Evolutionary conservation across 2,888 invertebrate species (phyloP).

Genomic region (Zonitis immaculata): DNA sequence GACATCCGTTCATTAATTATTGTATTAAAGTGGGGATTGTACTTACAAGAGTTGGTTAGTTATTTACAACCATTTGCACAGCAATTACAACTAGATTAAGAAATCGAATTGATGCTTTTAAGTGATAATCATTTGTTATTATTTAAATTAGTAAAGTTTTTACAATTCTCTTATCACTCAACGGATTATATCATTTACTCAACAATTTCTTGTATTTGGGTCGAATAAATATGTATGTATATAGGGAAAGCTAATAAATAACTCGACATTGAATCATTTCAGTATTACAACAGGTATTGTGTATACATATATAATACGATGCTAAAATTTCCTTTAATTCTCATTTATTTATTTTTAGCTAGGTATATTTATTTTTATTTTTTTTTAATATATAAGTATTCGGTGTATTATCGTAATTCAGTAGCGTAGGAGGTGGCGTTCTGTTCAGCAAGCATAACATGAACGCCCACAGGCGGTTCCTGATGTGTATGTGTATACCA

Average conservation of each 20-base stretch:
- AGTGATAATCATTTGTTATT: neutral
- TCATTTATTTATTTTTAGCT: no score
- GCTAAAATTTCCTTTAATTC: no score
- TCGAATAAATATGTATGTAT: no score
- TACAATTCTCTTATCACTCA: no score
- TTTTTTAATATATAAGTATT: no score
- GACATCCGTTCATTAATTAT: neutral
- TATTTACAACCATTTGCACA: neutral
- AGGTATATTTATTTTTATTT: no score
- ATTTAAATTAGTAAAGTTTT: no score
- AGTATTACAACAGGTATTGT: neutral
- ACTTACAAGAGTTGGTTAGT: neutral
- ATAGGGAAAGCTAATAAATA: neutral
- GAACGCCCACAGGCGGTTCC: conserved; percentile 28
- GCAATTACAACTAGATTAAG: neutral
- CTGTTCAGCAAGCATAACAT: conserved; percentile 27
- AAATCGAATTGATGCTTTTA: neutral
- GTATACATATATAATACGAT: no score
- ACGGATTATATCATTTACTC: no score
- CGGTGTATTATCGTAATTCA: conserved; percentile 4
- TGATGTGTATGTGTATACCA: conserved; percentile 2
- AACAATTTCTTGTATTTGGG: no score
- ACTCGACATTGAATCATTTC: neutral
- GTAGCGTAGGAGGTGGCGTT: conserved; percentile 25
- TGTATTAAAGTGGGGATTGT: neutral